phyloP scores from a whole-genome alignment of 1,140 invertebrate species.

The Papilio polytes region DNA sequence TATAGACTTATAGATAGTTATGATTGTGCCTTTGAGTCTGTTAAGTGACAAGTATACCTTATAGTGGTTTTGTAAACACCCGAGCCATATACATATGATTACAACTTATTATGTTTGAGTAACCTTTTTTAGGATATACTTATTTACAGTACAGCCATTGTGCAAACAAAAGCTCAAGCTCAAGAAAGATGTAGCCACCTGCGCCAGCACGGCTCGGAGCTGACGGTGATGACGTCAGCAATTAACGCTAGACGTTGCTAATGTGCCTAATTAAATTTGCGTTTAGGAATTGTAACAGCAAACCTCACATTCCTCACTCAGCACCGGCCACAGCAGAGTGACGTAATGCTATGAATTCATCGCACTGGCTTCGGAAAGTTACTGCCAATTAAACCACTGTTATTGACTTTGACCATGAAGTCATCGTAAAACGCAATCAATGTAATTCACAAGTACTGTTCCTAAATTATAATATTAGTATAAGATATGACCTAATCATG shows the following conservation, averaged over 20 bases:
- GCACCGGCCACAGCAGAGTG: background rate
- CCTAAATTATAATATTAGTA: no score
- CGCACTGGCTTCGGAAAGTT: background rate
- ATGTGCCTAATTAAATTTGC: slow-evolving; percentile 6
- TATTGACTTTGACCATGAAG: background rate
- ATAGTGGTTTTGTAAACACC: no score
- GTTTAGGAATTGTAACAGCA: background rate
- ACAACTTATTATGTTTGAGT: background rate
- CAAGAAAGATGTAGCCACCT: background rate
- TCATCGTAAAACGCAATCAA: slow-evolving; percentile 14
- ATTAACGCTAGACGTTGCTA: background rate
- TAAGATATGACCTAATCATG: no score
- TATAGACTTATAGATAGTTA: no score
- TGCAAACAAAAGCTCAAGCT: background rate
- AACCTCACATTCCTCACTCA: background rate
- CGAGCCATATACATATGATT: no score
- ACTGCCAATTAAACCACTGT: background rate
- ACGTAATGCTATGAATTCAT: slow-evolving; percentile 12
- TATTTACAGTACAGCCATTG: background rate
- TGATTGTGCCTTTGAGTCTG: no score
- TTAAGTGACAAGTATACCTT: no score
- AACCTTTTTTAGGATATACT: no score
- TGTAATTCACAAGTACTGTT: background rate
- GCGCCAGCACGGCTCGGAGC: background rate
- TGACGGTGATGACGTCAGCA: background rate